A percentile compares a stretch with the other conserved stretches of the same genome.
phyloP scores from a whole-genome alignment of 2,797 vertebrate species.

The Pseudochirops cupreus region DNA sequence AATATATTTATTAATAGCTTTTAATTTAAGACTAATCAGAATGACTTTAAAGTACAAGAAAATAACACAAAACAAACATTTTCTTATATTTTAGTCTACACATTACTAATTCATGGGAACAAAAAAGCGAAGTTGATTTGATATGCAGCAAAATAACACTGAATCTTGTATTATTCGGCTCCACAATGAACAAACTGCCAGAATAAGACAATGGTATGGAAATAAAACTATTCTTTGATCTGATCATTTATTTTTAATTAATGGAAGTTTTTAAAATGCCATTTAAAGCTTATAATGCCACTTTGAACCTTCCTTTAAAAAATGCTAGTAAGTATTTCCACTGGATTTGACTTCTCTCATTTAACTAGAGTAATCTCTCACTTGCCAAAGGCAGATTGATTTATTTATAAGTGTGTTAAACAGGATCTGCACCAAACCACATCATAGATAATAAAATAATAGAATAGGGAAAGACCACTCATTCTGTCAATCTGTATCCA shows the following conservation, averaged over 20 bases:
- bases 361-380: slow-evolving; percentile 78
- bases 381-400: slow-evolving; percentile 79
- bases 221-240: background rate
- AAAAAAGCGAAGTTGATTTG: slow-evolving; percentile 32
- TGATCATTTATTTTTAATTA: background rate
- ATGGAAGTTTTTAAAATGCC: background rate
- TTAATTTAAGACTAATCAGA: slow-evolving; percentile 59
- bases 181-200: background rate
- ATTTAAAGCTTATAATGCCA: slow-evolving; percentile 7
- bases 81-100: slow-evolving; percentile 46
- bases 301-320: slow-evolving; percentile 68
- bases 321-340: slow-evolving; percentile 76
- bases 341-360: slow-evolving; percentile 77
- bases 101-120: slow-evolving; percentile 35
- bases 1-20: slow-evolving; percentile 17
- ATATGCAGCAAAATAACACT: slow-evolving; percentile 36
- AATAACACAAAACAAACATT: slow-evolving; percentile 49
- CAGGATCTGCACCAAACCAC: slow-evolving; percentile 79
- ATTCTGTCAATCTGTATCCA: slow-evolving; percentile 60
- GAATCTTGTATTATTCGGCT: slow-evolving; percentile 31
- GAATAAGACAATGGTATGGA: background rate
- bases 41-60: slow-evolving; percentile 48
- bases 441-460: slow-evolving; percentile 75
- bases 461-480: slow-evolving; percentile 70
- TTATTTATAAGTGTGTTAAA: slow-evolving; percentile 83